phyloP scores from a whole-genome alignment of 2,797 vertebrate species.

The Platalea minor region DNA sequence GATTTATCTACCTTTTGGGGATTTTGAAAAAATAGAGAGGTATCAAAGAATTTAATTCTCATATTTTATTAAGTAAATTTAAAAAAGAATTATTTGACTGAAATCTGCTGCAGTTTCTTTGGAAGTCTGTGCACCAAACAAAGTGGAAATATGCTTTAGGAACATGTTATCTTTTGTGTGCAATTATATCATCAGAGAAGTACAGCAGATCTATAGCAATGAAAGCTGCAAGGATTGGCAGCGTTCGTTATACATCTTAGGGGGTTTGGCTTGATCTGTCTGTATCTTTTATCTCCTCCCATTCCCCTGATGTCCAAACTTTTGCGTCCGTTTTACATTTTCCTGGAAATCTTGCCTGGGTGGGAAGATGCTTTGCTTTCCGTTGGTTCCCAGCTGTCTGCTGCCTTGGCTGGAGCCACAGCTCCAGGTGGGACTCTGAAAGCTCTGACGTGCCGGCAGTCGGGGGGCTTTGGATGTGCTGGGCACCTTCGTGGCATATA shows the following conservation, averaged over 20 bases:
- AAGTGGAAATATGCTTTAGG: background rate
- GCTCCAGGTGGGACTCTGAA: background rate
- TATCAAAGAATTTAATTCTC: background rate
- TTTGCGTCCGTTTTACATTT: fast-evolving
- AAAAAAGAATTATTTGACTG: background rate
- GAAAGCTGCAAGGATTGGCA: background rate
- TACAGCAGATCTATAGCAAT: background rate
- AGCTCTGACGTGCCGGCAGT: background rate
- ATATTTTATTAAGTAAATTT: background rate
- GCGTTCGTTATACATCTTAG: background rate
- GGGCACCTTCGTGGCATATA: background rate
- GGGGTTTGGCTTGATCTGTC: background rate
- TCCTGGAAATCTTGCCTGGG: background rate
- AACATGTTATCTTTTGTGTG: background rate
- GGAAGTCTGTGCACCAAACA: background rate
- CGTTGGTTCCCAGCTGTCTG: fast-evolving
- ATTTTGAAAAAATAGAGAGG: background rate
- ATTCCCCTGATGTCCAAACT: background rate
- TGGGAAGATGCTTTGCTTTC: background rate
- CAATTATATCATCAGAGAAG: background rate
- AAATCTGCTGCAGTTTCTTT: background rate
- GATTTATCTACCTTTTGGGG: background rate
- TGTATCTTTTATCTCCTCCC: background rate
- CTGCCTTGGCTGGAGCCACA: background rate
- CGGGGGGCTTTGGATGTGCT: background rate